Percentiles rank a stretch among this genome's conserved stretches.
These are phyloP conservation scores for Syrmaticus mikado DNA, from an alignment of 2,113 vertebrate genomes.

Conservation along the genomic window DNA sequence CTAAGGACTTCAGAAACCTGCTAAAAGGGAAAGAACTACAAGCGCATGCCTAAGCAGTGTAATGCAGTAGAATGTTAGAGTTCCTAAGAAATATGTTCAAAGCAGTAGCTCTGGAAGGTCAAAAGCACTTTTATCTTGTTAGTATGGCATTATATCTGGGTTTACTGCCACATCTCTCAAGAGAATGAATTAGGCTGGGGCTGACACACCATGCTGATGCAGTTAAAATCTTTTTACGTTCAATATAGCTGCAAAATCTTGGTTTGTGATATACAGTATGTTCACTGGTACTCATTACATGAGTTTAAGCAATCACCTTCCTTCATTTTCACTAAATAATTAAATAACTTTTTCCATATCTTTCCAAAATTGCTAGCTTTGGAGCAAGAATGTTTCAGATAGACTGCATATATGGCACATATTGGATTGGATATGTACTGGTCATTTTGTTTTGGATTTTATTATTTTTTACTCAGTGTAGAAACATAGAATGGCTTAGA, in stretches of 20 bases:
- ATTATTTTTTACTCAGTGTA: not conserved
- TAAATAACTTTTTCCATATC: not conserved
- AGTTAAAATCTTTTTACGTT: not conserved
- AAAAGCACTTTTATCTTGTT: not conserved
- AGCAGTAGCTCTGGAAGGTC: not conserved
- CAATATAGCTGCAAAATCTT: not conserved
- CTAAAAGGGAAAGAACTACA: not conserved
- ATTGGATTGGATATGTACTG: not conserved
- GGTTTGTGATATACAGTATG: not conserved
- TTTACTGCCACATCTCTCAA: not conserved
- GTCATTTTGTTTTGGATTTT: not conserved
- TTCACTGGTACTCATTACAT: not conserved
- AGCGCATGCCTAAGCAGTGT: not conserved
- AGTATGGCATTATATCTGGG: not conserved
- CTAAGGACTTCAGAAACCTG: not conserved
- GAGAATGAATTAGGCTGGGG: not conserved
- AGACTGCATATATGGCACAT: not conserved
- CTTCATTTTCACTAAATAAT: not conserved
- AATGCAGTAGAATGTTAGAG: not conserved
- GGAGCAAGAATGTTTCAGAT: not conserved
- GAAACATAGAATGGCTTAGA: too few relatives aligned
- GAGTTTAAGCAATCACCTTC: not conserved
- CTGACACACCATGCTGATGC: not conserved
- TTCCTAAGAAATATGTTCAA: not conserved
- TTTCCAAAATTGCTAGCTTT: not conserved